These are phyloP conservation scores for Enteromius mattozi DNA, from an alignment of 2,797 vertebrate genomes.

Conservation along the genomic window DNA sequence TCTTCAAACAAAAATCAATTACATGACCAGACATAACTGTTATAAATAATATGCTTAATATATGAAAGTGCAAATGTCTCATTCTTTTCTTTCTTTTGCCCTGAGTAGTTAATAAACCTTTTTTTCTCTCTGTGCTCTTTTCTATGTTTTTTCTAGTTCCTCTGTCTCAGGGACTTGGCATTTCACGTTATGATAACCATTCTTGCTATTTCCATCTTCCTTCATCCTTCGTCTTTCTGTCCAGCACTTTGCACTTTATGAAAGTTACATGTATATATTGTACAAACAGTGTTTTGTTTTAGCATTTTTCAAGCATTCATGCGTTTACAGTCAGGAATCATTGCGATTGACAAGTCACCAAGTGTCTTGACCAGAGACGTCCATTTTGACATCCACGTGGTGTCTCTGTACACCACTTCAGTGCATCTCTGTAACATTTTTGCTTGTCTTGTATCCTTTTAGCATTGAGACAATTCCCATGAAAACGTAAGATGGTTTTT, in stretches of 20 bases:
- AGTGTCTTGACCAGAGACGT: slow-evolving; percentile 61
- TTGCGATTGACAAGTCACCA: slow-evolving; percentile 54
- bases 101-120: slow-evolving; percentile 15
- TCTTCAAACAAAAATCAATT: neutral
- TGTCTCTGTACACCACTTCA: slow-evolving; percentile 61
- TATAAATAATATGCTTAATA: slow-evolving; percentile 2
- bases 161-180: slow-evolving; percentile 97
- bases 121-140: slow-evolving; percentile 45
- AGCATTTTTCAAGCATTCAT: slow-evolving; percentile 42
- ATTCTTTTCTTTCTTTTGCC: slow-evolving; percentile 7
- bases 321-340: slow-evolving; percentile 48
- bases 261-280: slow-evolving; percentile 57
- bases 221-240: slow-evolving; percentile 66
- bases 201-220: slow-evolving; percentile 85
- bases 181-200: slow-evolving; percentile 99
- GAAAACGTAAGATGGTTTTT: slow-evolving; percentile 87
- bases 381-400: slow-evolving; percentile 50
- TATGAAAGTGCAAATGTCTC: slow-evolving; percentile 12
- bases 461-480: slow-evolving; percentile 87
- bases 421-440: slow-evolving; percentile 68
- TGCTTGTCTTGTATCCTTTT: slow-evolving; percentile 83
- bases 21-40: neutral
- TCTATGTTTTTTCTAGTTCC: slow-evolving; percentile 77
- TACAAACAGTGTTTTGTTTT: slow-evolving; percentile 57
- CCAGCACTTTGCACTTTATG: slow-evolving; percentile 82